Base-by-base conservation (phyloP, 2,888 invertebrate genomes). In the Drosophila longiperda region DNA sequence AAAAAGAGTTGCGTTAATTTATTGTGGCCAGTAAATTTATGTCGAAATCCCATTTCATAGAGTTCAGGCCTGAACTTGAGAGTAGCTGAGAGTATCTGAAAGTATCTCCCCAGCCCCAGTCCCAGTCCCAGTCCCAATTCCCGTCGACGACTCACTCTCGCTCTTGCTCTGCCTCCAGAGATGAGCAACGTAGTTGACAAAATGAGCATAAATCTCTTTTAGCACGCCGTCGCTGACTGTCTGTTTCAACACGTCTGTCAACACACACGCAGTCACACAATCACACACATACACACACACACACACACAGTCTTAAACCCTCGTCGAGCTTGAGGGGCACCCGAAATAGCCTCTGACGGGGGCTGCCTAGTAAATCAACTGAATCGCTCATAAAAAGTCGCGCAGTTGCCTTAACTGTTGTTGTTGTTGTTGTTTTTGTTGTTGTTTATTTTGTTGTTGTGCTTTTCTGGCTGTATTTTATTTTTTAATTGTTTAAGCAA, bases 401-500 rank as follows among this genome's bases (percentile, higher is more conserved):
- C 79, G 75, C 83, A 78, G 87, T 86, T 82, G 76, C 70, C 70
- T 81, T 64, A 61, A 63, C 54, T 71, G 70, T 52, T 71, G 65
- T 34, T 66, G 11, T 65, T 66, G 70, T 52, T 71, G 65, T 34
- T 66, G 11, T 65, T 66, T 5, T 66, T 76, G 63, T 64, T 80
- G 29, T 65, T 58, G 53, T 38, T 26, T 26, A 26, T 38, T 26
- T 26, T 26, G 26, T 55, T 65, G 57, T 52, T 65, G 57, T 54
- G 54, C 36, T 54, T 58, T 63, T 72, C 71, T 64, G 60, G 61
- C 57, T 64, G 53, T 66, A 49, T 75, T 87, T 88, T 78, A 67
- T 70, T 58, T 82, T 91, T 90, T 89, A 91, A 89, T 90, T 91
- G 84, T 91, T 88, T 86, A 85, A 90, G 76, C 90, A 91, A 91